These are phyloP conservation scores for Chrysemys picta DNA, from an alignment of 2,113 vertebrate genomes.

Conservation along the genomic window DNA sequence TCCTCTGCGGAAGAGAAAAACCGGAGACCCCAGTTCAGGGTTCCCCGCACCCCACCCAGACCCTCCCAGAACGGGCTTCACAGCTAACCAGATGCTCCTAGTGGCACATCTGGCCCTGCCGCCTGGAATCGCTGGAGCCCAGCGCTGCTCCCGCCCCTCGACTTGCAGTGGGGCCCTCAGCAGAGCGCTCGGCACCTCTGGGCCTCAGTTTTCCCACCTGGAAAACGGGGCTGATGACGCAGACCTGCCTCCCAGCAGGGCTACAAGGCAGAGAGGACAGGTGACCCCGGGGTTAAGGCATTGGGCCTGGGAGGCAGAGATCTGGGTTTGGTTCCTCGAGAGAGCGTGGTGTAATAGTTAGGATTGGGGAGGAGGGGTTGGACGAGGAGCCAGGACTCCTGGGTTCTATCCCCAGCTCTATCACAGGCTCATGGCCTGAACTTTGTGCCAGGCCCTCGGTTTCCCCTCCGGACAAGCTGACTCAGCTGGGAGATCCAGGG, in stretches of 20 bases:
- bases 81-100: not conserved
- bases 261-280: too few species aligned
- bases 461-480: not conserved
- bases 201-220: not conserved
- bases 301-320: not conserved
- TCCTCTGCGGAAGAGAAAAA: slow-evolving; percentile 26
- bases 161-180: too few species aligned
- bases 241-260: not conserved
- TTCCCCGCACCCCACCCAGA: not conserved
- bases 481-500: not conserved
- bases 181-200: too few species aligned
- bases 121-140: too few species aligned
- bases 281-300: not conserved
- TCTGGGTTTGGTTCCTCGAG: too few species aligned
- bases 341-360: not conserved
- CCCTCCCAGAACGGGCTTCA: not conserved
- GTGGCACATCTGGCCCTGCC: not conserved
- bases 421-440: not conserved
- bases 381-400: not conserved
- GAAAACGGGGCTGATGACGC: not conserved
- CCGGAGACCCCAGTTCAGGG: not conserved
- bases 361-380: not conserved
- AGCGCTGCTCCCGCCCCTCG: too few species aligned
- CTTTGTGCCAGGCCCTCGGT: not conserved
- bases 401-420: too few species aligned